Base-by-base conservation (phyloP, 2,888 invertebrate genomes). In the Tetragonula carbonaria region DNA sequence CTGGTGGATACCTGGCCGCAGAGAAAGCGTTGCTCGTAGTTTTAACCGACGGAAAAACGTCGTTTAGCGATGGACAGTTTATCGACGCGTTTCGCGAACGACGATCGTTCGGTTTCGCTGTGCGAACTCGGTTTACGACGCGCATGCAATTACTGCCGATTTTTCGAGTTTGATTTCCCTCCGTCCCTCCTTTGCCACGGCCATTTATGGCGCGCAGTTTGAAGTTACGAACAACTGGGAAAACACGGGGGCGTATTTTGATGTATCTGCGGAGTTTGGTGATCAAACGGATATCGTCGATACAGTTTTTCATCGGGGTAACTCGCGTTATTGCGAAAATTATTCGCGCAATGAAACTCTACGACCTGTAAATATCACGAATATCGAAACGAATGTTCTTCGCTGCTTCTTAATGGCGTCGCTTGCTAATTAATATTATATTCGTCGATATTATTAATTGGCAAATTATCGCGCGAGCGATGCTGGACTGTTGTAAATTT, bases 41-140 rank as follows among this genome's bases (percentile, higher is more conserved):
- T 28, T 57, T 38, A 55, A 28, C 28, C 28, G 28, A 28, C 28
- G 45, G n/a, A 13, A 18, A 21, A 13, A 4, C 16, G n/a, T 14
- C 23, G 16, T 21, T 45, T 8, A n/a, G n/a, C 16, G 38, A 18
- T 11, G n/a, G 18, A n/a, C 51, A 53, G 16, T 74, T 74, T 65
- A 38, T 74, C n/a, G 74, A 4, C 51, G 63, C 14, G 73, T 62
- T 45, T 28, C 33, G 33, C 0, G 16, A 6, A 67, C 33, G 11
- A 13, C 4, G 51, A 68, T 23, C 51, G 23, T 68, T 45, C 8
- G 28, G 8, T 8, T 21, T 13, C 21, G 16, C 28, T 23, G 18
- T 2, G 18, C 13, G 23, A 18, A 50, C 63, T 21, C 59, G 62
- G 62, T 62, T 73, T 73, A 73, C 73, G 62, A 73, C 23, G n/a